A percentile compares a stretch with the other conserved stretches of the same genome.
These are phyloP conservation scores for Cynopterus sphinx DNA, from an alignment of 2,797 vertebrate genomes.

Conservation along the genomic window DNA sequence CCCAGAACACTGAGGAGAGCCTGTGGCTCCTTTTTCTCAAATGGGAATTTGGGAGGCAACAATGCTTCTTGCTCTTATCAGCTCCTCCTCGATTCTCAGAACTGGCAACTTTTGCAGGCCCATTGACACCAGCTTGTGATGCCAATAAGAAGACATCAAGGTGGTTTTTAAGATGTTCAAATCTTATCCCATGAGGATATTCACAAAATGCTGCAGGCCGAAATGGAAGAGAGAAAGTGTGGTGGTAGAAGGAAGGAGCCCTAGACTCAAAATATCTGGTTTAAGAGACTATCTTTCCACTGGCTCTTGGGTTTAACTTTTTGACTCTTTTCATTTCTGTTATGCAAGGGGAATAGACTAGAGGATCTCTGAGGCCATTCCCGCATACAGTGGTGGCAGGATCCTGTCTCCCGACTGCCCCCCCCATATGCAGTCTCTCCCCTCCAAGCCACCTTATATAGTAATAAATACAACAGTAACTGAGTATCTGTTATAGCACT, in stretches of 20 bases:
- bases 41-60: background rate
- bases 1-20: background rate
- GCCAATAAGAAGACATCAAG: background rate
- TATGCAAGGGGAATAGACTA: background rate
- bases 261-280: background rate
- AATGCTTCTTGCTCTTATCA: background rate
- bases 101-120: background rate
- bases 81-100: background rate
- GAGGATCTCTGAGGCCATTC: background rate
- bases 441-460: background rate
- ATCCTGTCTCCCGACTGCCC: background rate
- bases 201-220: background rate
- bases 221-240: background rate
- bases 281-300: background rate
- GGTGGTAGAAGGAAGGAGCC: background rate
- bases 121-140: background rate
- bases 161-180: background rate
- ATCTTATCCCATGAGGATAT: background rate
- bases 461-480: background rate
- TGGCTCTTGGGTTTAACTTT: background rate
- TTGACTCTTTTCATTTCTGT: background rate
- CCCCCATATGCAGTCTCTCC: background rate
- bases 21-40: background rate
- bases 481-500: background rate
- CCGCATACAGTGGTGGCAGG: background rate